Percentiles rank a stretch among this genome's conserved stretches.
phyloP scores from a whole-genome alignment of 2,888 invertebrate genomes.

The Leucophenga montana region DNA sequence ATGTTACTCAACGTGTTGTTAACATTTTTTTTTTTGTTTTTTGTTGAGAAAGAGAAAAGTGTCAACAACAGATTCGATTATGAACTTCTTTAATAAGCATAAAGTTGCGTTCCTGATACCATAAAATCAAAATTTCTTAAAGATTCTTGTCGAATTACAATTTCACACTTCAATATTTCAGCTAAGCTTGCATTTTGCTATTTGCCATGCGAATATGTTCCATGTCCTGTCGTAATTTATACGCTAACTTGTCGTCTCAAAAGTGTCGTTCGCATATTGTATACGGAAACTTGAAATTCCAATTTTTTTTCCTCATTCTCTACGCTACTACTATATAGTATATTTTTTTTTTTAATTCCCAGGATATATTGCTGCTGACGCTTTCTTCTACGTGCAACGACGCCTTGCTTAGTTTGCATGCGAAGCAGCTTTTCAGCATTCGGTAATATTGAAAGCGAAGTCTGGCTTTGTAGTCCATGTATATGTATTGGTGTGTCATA shows the following conservation, averaged over 20 bases:
- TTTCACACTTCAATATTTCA: slow-evolving; percentile 13
- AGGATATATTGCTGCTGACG: slow-evolving; percentile 41
- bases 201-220: slow-evolving; percentile 38
- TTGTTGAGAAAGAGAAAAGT: no score
- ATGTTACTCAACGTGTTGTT: no score
- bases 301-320: slow-evolving; percentile 9
- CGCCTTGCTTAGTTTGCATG: slow-evolving; percentile 14
- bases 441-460: neutral
- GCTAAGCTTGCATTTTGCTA: slow-evolving; percentile 14
- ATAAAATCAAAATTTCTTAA: no score
- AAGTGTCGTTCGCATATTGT: slow-evolving; percentile 59
- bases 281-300: slow-evolving; percentile 26
- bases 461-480: slow-evolving; percentile 23
- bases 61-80: no score
- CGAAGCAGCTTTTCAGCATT: neutral
- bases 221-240: slow-evolving; percentile 61
- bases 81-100: no score
- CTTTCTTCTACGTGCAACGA: slow-evolving; percentile 7
- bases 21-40: no score
- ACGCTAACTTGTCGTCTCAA: slow-evolving; percentile 66
- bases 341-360: slow-evolving; percentile 1
- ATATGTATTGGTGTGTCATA: slow-evolving; percentile 54
- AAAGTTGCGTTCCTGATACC: no score
- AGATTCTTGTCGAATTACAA: no score
- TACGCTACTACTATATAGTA: no score